A percentile compares a stretch with the other conserved stretches of the same genome.
These are phyloP conservation scores for Fulmarus glacialis DNA, from an alignment of 2,113 vertebrate species.

Conservation along the genomic window DNA sequence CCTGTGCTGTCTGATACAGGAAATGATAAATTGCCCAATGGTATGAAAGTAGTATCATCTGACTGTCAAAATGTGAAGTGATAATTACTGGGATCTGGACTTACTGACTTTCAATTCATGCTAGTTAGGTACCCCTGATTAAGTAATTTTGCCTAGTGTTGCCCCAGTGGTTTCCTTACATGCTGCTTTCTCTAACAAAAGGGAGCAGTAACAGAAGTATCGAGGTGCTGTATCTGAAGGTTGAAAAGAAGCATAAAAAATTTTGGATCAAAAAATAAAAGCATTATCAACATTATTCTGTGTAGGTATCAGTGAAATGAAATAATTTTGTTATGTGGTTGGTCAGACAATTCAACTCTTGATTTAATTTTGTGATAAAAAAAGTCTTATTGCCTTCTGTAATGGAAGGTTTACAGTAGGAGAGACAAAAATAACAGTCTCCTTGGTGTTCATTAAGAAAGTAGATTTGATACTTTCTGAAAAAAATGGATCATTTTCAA, in stretches of 20 bases:
- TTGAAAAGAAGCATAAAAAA: background rate
- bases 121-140: background rate
- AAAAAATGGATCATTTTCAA: background rate
- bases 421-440: background rate
- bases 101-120: background rate
- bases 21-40: background rate
- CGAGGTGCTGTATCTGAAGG: background rate
- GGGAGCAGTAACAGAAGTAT: background rate
- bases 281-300: background rate
- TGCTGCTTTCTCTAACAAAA: background rate
- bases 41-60: background rate
- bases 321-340: background rate
- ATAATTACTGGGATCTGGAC: background rate
- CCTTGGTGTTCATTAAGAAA: background rate
- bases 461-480: background rate
- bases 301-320: background rate
- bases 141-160: background rate
- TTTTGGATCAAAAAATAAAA: background rate
- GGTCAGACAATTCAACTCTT: background rate
- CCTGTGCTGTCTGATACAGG: background rate
- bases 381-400: background rate
- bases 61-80: conserved; percentile 7
- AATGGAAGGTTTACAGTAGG: background rate
- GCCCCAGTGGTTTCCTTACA: background rate
- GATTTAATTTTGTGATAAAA: background rate